Evolutionary conservation across 2,113 vertebrate species (phyloP).

Genomic region (Ondatra zibethicus): DNA sequence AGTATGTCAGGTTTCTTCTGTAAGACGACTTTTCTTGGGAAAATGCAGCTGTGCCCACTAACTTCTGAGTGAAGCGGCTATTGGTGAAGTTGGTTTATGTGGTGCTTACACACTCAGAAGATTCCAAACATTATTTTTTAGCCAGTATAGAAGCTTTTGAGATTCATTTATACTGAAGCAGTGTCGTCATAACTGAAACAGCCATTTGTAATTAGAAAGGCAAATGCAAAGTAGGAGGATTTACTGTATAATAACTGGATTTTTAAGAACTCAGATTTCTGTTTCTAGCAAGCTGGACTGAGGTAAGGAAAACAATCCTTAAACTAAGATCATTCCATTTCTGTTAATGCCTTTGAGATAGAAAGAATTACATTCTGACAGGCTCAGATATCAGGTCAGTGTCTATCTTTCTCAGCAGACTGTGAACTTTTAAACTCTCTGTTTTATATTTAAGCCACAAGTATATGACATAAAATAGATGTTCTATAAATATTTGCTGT

Average conservation of each 20-base stretch:
- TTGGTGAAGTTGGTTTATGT: conserved; percentile 48
- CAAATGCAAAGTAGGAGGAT: conserved; percentile 47
- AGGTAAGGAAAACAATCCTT: conserved; percentile 33
- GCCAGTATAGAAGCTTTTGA: conserved; percentile 41
- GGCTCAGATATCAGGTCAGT: background rate
- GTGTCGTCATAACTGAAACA: conserved; percentile 48
- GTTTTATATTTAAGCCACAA: conserved; percentile 26
- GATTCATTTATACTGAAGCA: conserved; percentile 38
- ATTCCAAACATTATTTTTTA: conserved; percentile 29
- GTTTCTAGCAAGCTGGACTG: conserved; percentile 37
- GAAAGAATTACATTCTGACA: conserved; percentile 27
- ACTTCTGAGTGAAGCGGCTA: conserved; percentile 32
- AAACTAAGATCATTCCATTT: conserved; percentile 35
- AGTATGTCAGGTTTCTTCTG: conserved; percentile 34
- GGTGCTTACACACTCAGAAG: conserved; percentile 38
- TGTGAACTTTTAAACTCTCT: conserved; percentile 43
- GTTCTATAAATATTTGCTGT: conserved; percentile 50
- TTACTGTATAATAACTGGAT: conserved; percentile 24
- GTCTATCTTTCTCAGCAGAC: conserved; percentile 35
- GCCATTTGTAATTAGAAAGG: conserved; percentile 39
- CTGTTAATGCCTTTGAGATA: conserved; percentile 41
- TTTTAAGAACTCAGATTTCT: conserved; percentile 55
- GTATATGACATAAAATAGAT: conserved; percentile 35
- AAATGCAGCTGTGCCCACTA: conserved; percentile 4
- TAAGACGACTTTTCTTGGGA: background rate